A percentile compares a stretch with the other conserved stretches of the same genome.
Evolutionary conservation across 2,888 invertebrate species (phyloP).

Genomic region (Merodon equestris): DNA sequence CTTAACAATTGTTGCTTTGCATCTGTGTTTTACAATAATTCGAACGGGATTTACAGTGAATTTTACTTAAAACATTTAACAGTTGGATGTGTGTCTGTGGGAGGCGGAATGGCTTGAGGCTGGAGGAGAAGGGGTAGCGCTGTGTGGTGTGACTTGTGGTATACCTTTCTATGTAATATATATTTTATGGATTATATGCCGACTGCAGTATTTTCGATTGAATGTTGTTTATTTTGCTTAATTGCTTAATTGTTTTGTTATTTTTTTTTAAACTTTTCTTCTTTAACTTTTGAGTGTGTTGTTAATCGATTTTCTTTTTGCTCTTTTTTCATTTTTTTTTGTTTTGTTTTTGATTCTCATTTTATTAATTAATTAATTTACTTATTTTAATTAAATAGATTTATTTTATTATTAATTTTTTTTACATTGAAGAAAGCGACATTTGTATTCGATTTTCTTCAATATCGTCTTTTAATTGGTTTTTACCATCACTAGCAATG

Average conservation of each 20-base stretch:
- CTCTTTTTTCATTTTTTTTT: constrained; percentile 32
- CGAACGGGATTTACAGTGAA: too few species aligned
- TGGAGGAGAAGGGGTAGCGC: too few species aligned
- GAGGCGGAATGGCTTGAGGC: too few species aligned
- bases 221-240: too few species aligned
- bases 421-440: constrained; percentile 72
- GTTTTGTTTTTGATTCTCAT: constrained; percentile 43
- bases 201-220: too few species aligned
- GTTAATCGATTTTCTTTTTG: constrained; percentile 9
- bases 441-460: constrained; percentile 70
- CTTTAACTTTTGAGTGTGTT: too few species aligned
- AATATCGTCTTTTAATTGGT: constrained; percentile 71
- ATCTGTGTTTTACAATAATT: too few species aligned
- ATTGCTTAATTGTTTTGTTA: too few species aligned
- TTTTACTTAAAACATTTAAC: too few species aligned
- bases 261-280: constrained; percentile 10
- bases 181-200: too few species aligned
- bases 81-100: too few species aligned
- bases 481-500: constrained; percentile 72
- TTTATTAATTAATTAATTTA: constrained; percentile 70
- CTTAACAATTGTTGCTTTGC: constrained; percentile 31
- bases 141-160: too few species aligned
- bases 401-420: constrained; percentile 70
- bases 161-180: constrained; percentile 26
- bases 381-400: constrained; percentile 68